Conservation (phyloP, 2,888 invertebrate species). For the Falcaria lacertinaria region DNA sequence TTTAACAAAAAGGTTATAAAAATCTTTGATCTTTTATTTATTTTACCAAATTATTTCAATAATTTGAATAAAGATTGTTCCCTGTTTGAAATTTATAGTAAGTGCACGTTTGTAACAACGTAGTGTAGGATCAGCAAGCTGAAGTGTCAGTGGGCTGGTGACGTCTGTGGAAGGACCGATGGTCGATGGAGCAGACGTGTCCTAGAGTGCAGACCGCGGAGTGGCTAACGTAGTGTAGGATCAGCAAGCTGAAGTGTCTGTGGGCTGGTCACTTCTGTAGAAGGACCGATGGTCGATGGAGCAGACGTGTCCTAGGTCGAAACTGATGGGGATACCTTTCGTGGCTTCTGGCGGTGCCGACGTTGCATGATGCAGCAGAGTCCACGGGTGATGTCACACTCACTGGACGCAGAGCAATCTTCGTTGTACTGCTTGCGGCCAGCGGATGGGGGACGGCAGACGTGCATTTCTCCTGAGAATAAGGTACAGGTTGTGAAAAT, state of each 20-base stretch:
- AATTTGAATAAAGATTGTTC: not conserved
- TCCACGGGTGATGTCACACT: constrained; percentile 91
- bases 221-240: not conserved
- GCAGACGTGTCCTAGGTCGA: not conserved
- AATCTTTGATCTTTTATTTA: no score
- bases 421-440: constrained; percentile 92
- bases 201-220: no score
- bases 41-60: no score
- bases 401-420: constrained; percentile 88
- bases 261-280: not conserved
- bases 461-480: constrained; percentile 78
- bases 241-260: not conserved
- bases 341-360: constrained; percentile 89
- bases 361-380: constrained; percentile 93
- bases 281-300: not conserved
- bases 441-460: constrained; percentile 88
- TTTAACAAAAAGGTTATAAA: no score
- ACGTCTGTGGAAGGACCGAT: not conserved
- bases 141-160: not conserved
- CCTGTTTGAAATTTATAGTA: no score
- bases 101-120: no score
- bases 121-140: not conserved
- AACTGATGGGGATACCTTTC: constrained; percentile 77
- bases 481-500: no score
- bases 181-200: not conserved